phyloP scores from a whole-genome alignment of 2,797 vertebrate species.

The Loris lydekkerianus region DNA sequence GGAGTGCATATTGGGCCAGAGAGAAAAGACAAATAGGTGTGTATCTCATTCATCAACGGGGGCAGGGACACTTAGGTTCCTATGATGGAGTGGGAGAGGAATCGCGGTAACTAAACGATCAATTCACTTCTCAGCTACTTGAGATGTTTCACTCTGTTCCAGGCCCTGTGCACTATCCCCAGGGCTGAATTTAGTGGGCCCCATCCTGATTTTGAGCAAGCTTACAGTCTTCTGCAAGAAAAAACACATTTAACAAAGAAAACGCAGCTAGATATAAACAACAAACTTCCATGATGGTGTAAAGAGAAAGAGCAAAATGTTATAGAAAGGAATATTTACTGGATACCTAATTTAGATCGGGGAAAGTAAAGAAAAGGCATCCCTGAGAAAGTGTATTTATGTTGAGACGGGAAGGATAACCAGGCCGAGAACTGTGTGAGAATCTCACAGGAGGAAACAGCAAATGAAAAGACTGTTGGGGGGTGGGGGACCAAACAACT shows the following conservation, averaged over 20 bases:
- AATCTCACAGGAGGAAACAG: background rate
- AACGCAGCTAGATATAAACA: background rate
- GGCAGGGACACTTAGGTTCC: background rate
- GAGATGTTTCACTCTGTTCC: background rate
- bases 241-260: background rate
- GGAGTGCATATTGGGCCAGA: background rate
- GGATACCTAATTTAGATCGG: background rate
- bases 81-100: background rate
- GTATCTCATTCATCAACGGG: background rate
- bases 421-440: no score
- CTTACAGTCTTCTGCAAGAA: background rate
- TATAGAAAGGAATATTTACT: background rate
- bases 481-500: background rate
- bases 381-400: background rate
- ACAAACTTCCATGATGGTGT: background rate
- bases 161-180: background rate
- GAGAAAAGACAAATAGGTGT: background rate
- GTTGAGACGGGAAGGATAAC: background rate
- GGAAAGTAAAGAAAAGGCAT: background rate
- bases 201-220: background rate
- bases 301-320: background rate
- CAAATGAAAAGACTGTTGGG: background rate
- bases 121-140: background rate
- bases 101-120: background rate
- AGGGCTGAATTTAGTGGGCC: background rate